Conservation (phyloP, 1,140 invertebrate species). For the Drosophila carrolli region DNA sequence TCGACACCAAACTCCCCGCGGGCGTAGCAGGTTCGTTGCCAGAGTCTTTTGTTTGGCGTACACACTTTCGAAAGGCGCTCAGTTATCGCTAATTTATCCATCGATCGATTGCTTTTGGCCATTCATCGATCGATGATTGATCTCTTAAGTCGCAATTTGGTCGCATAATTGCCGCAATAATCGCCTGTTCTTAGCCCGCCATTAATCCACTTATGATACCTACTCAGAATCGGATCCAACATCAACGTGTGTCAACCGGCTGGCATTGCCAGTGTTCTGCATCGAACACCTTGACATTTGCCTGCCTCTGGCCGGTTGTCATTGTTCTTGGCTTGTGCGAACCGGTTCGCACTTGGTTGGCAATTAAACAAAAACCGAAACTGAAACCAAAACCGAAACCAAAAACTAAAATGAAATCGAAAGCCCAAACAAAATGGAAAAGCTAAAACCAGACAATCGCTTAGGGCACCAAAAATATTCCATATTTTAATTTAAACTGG, state of each 20-base stretch:
- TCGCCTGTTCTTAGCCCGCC: conserved; percentile 6
- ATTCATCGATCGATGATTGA: conserved; percentile 20
- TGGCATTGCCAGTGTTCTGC: conserved; percentile 47
- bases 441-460: too few relatives aligned
- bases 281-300: conserved; percentile 69
- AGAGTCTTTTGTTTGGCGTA: conserved; percentile 45
- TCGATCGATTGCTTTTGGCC: conserved; percentile 1
- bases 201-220: conserved; percentile 10
- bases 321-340: conserved; percentile 38
- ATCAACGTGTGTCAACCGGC: conserved; percentile 47
- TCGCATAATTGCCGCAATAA: conserved; percentile 25
- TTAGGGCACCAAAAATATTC: not conserved
- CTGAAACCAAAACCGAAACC: conserved; percentile 14
- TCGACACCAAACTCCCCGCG: not conserved
- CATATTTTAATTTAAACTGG: not conserved
- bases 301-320: conserved; percentile 32
- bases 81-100: conserved; percentile 5
- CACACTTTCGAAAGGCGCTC: conserved; percentile 28
- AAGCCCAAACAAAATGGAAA: conserved; percentile 14
- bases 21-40: conserved; percentile 26
- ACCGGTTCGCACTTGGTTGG: conserved; percentile 58
- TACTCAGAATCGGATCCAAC: conserved; percentile 11
- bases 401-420: conserved; percentile 14
- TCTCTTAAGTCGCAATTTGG: conserved; percentile 11
- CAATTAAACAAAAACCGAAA: conserved; percentile 58